Evolutionary conservation across 2,888 invertebrate species (phyloP).

Genomic region (Lysandra coridon): DNA sequence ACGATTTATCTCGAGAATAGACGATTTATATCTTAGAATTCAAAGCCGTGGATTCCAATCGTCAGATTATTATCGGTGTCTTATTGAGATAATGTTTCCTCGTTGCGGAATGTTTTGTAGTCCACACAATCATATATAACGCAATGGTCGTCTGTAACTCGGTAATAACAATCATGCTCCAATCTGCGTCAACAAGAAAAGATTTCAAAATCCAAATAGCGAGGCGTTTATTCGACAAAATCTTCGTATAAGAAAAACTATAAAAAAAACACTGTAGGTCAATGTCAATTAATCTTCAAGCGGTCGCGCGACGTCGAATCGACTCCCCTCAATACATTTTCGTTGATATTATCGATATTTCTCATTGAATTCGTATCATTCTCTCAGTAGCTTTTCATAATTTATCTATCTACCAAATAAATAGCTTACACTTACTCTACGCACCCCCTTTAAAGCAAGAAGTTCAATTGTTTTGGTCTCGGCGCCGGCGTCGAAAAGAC

Average conservation of each 20-base stretch:
- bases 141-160: constrained; percentile 8
- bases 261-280: not conserved
- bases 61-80: constrained; percentile 27
- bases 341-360: too few relatives aligned
- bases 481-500: too few relatives aligned
- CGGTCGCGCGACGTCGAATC: too few relatives aligned
- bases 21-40: not conserved
- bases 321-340: too few relatives aligned
- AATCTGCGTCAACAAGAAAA: not conserved
- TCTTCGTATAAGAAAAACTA: not conserved
- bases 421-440: too few relatives aligned
- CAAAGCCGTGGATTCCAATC: constrained; percentile 9
- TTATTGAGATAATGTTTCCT: constrained; percentile 27
- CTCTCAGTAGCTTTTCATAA: too few relatives aligned
- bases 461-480: too few relatives aligned
- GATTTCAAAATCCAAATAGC: not conserved
- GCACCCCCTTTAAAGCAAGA: too few relatives aligned
- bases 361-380: too few relatives aligned
- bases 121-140: constrained; percentile 27
- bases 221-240: not conserved
- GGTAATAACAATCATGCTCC: constrained; percentile 10
- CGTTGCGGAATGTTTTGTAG: constrained; percentile 28
- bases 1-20: not conserved
- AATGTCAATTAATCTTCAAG: not conserved
- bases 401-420: too few relatives aligned